Evolutionary conservation across 2,113 vertebrate species (phyloP).

Genomic region (Glaucomys volans): DNA sequence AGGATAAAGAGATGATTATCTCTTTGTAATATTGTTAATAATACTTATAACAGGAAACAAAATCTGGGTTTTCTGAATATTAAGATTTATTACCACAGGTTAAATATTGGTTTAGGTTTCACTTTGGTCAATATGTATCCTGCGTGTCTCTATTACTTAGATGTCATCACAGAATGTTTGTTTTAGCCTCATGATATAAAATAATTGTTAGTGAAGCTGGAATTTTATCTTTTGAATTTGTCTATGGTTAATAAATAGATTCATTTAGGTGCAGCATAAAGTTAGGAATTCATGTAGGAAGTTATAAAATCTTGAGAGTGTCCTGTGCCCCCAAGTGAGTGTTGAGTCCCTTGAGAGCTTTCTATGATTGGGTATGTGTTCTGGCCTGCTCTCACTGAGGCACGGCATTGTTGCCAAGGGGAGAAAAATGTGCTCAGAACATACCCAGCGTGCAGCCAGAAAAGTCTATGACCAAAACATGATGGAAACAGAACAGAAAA

Average conservation of each 20-base stretch:
- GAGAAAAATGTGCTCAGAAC: not conserved
- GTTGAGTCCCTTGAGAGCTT: not conserved
- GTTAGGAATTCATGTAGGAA: not conserved
- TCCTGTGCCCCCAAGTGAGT: not conserved
- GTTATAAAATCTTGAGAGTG: not conserved
- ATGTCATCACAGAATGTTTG: not conserved
- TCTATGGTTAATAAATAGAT: not conserved
- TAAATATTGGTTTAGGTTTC: constrained; percentile 38
- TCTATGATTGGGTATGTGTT: not conserved
- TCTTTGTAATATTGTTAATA: constrained; percentile 36
- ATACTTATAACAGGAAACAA: not conserved
- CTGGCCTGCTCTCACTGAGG: not conserved
- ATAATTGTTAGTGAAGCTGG: not conserved
- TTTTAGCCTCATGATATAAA: constrained; percentile 11
- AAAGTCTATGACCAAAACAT: not conserved
- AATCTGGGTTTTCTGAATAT: constrained; percentile 50
- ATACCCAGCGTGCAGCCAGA: not conserved
- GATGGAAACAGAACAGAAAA: not conserved
- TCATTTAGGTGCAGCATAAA: not conserved
- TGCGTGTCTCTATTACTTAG: not conserved
- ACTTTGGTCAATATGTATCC: not conserved
- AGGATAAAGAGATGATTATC: constrained; percentile 23
- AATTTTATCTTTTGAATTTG: not conserved
- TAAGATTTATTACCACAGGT: constrained; percentile 45
- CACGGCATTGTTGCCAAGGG: not conserved